Evolutionary conservation across 2,113 vertebrate species (phyloP).

Genomic region (Corythoichthys haematopterus): DNA sequence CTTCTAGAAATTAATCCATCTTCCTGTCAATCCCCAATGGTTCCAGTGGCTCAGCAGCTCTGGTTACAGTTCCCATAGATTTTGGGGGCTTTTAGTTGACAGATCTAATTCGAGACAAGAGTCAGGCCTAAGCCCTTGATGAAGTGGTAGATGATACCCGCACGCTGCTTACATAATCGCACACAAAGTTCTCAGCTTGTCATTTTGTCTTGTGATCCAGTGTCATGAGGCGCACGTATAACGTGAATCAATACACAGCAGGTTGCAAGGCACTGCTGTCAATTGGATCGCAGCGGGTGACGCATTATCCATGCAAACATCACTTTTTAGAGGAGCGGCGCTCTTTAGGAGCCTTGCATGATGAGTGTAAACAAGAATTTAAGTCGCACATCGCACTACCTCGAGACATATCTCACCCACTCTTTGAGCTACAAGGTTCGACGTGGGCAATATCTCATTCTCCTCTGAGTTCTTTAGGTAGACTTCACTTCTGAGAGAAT

Average conservation of each 20-base stretch:
- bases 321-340: conserved; percentile 3
- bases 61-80: conserved; percentile 49
- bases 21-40: neutral
- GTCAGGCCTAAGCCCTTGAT: conserved; percentile 34
- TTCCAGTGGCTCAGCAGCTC: conserved; percentile 40
- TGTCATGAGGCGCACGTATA: conserved; percentile 23
- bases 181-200: conserved; percentile 22
- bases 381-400: conserved; percentile 36
- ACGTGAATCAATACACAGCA: conserved; percentile 6
- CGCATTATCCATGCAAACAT: conserved; percentile 7
- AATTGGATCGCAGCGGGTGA: conserved; percentile 3
- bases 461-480: conserved; percentile 8
- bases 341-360: conserved; percentile 15
- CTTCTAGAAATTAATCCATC: neutral
- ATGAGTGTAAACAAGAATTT: conserved; percentile 4
- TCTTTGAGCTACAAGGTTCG: conserved; percentile 18
- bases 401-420: conserved; percentile 44
- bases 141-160: conserved; percentile 39
- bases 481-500: conserved; percentile 23
- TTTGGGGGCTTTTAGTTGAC: conserved; percentile 50
- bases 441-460: conserved; percentile 16
- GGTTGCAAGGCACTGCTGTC: conserved; percentile 1
- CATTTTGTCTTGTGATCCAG: conserved; percentile 14
- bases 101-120: conserved; percentile 58
- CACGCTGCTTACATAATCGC: conserved; percentile 39